phyloP scores from a whole-genome alignment of 2,888 invertebrate genomes.

The Carabus problematicus region DNA sequence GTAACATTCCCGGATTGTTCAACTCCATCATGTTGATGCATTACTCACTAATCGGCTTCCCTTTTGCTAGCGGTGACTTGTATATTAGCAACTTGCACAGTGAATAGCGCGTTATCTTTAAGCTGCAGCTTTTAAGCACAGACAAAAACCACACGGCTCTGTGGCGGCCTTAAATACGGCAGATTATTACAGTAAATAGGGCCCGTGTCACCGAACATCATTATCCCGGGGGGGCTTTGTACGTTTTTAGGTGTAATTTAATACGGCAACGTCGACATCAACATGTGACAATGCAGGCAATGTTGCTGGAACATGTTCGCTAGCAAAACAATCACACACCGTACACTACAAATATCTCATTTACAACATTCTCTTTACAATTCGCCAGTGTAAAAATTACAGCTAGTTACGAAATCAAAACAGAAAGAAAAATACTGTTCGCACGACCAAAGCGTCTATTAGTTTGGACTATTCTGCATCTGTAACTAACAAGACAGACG shows the following conservation, averaged over 20 bases:
- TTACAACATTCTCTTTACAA: too few relatives aligned
- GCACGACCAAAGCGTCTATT: too few relatives aligned
- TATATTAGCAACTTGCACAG: background rate
- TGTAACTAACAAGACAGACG: conserved; percentile 1
- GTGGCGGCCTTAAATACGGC: conserved; percentile 23
- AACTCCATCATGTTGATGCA: background rate
- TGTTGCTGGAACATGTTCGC: background rate
- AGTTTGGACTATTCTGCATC: too few relatives aligned
- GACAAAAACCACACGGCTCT: conserved; percentile 27
- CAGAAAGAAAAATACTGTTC: background rate
- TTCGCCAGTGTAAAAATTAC: background rate
- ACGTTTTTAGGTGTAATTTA: conserved; percentile 32
- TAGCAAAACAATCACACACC: background rate
- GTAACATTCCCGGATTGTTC: too few relatives aligned
- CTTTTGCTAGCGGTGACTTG: conserved; percentile 5
- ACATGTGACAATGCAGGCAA: too few relatives aligned
- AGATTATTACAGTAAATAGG: conserved; percentile 40
- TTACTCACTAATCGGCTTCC: conserved; percentile 38
- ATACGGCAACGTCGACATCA: conserved; percentile 4
- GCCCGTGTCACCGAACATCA: conserved; percentile 23
- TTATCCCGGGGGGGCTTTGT: conserved; percentile 20
- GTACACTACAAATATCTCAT: too few relatives aligned
- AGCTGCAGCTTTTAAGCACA: conserved; percentile 22
- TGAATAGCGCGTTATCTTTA: conserved; percentile 34
- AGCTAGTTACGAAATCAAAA: background rate